Evolutionary conservation across 2,797 vertebrate species (phyloP).

Genomic region (Nyctalus aviator): DNA sequence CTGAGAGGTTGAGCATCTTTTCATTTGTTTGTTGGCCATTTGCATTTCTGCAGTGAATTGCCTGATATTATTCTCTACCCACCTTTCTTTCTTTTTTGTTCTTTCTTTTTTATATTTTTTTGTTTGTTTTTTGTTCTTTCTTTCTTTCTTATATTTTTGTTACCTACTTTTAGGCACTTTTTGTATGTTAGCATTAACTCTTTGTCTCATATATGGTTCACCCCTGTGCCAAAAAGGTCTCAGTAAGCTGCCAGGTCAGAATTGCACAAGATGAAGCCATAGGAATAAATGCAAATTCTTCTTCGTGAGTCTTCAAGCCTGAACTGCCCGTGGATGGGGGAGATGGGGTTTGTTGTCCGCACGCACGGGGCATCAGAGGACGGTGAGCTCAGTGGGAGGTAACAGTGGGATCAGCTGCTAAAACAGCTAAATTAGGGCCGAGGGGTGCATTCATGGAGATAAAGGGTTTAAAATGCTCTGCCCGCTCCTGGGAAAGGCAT

Average conservation of each 20-base stretch:
- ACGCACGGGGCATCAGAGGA: not conserved
- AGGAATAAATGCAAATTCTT: not conserved
- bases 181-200: not conserved
- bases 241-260: not conserved
- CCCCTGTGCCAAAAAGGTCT: not conserved
- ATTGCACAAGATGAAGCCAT: not conserved
- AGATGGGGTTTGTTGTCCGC: fast-evolving
- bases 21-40: not conserved
- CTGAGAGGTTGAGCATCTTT: not conserved
- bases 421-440: not conserved
- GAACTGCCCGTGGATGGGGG: not conserved
- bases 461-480: not conserved
- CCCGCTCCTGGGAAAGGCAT: not conserved
- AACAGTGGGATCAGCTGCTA: not conserved
- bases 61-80: not conserved
- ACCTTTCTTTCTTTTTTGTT: not conserved
- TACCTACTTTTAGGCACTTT: not conserved
- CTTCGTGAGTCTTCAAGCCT: not conserved
- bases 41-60: not conserved
- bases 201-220: not conserved
- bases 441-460: not conserved
- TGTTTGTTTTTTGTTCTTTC: not conserved
- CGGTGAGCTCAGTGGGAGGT: not conserved
- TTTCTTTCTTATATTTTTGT: constrained; percentile 35
- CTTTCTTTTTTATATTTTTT: constrained; percentile 22